Evolutionary conservation across 2,888 invertebrate species (phyloP).

Genomic region (Crematogaster levior): DNA sequence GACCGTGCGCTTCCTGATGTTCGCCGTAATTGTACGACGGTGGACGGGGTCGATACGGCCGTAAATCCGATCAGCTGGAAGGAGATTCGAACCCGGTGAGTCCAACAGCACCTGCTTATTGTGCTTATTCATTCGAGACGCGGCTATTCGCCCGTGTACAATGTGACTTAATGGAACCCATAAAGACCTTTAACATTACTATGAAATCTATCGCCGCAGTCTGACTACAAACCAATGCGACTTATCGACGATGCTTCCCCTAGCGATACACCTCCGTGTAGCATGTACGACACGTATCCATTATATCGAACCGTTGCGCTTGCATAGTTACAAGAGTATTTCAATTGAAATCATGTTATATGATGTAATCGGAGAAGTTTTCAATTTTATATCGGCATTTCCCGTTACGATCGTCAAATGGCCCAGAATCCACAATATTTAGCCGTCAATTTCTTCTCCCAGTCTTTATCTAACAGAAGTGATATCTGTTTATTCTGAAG

Average conservation of each 20-base stretch:
- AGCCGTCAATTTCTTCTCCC: neutral
- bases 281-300: slow-evolving; percentile 20
- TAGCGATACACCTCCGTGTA: slow-evolving; percentile 19
- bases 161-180: slow-evolving; percentile 52
- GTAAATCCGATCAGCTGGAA: slow-evolving; percentile 83
- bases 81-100: slow-evolving; percentile 83
- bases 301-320: slow-evolving; percentile 20
- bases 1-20: slow-evolving; percentile 81
- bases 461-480: neutral
- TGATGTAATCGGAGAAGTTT: neutral
- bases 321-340: slow-evolving; percentile 36
- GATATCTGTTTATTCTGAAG: neutral
- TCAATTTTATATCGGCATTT: neutral
- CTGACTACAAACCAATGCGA: slow-evolving; percentile 6
- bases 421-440: neutral
- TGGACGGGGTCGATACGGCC: slow-evolving; percentile 83
- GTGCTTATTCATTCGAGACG: slow-evolving; percentile 67
- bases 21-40: slow-evolving; percentile 80
- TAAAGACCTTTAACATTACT: slow-evolving; percentile 47
- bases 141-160: slow-evolving; percentile 36
- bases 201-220: slow-evolving; percentile 39
- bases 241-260: slow-evolving; percentile 27
- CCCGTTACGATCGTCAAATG: neutral
- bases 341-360: slow-evolving; percentile 34
- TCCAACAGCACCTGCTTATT: slow-evolving; percentile 70